Evolutionary conservation across 2,113 vertebrate genomes (phyloP), one percentile per base, ranked within the genome.

Genomic region (Microcebus jonahi): DNA sequence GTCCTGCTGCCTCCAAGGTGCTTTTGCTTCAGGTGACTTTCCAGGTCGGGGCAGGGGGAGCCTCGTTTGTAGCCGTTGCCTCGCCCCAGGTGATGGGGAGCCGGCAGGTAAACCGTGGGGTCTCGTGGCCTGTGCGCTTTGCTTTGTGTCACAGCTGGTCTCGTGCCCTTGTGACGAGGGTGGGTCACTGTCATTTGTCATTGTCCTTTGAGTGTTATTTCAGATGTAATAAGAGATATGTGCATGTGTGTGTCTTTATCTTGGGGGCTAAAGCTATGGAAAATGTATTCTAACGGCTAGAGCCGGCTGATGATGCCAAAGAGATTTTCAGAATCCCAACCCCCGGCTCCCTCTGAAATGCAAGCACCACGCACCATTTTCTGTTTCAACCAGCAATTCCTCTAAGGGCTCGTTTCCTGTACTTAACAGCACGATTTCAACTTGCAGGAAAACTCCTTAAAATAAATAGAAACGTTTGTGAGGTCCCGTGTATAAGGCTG

Each of bases 81-180:
- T 15, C n/a, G 53, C 23, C 42, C 11, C 20, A 14, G 42, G 23
- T 9, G 29, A 8, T 42, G 45, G 79, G 79, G 34, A 63, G 29
- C 15, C 8, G 55, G 31, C 25, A 48, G 20, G 27, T 23, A 50
- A 8, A 1, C 9, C 0, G 0, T 3, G 31, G 8, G n/a, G 8
- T 65, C n/a, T 61, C 36, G 29, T 61, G 20, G 36, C 8, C 59
- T 31, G 36, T 5, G 53, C 36, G 0, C 11, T 34, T 23, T 17
- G 11, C 36, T 59, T 8, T 17, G 39, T 31, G 1, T 42, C 39
- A 31, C 27, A 29, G 25, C 63, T 59, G 50, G 23, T 76, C 55
- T 23, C 17, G 42, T 67, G 23, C 11, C 27, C 85, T 53, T 2
- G 1, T 57, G 12, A 79, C 1, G 6, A 75, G 42, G 23, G 3